phyloP scores from a whole-genome alignment of 2,888 invertebrate species.

The Brachyopa scutellaris region DNA sequence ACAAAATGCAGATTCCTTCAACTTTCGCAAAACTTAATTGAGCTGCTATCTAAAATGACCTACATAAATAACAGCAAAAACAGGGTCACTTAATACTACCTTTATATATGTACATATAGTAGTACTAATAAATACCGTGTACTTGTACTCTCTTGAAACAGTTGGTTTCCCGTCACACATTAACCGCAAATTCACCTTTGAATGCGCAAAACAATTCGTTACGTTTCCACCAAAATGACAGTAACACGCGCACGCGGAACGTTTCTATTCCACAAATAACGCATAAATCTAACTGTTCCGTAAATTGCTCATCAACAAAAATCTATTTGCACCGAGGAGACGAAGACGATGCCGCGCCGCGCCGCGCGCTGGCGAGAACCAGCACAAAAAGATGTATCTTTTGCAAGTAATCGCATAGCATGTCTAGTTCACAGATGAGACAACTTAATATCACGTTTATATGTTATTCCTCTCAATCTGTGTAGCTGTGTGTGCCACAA shows the following conservation, averaged over 20 bases:
- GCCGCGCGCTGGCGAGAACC: too few relatives aligned
- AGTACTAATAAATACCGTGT: too few relatives aligned
- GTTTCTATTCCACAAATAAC: constrained; percentile 49
- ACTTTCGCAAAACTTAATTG: too few relatives aligned
- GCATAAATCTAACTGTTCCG: constrained; percentile 54
- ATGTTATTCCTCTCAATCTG: constrained; percentile 3
- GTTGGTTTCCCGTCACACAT: constrained; percentile 29
- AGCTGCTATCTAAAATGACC: too few relatives aligned
- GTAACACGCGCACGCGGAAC: constrained; percentile 40
- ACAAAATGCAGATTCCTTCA: too few relatives aligned
- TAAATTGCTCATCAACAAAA: constrained; percentile 50
- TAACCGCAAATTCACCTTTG: constrained; percentile 30
- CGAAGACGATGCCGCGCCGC: too few relatives aligned
- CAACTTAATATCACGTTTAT: constrained; percentile 47
- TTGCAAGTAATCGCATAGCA: constrained; percentile 23
- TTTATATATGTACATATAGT: too few relatives aligned
- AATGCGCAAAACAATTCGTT: constrained; percentile 35
- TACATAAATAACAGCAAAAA: too few relatives aligned
- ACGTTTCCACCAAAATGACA: constrained; percentile 44
- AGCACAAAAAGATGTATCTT: constrained; percentile 1
- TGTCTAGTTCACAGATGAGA: constrained; percentile 48
- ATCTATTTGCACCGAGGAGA: constrained; percentile 21
- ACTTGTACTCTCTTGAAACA: constrained; percentile 8
- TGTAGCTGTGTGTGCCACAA: background rate
- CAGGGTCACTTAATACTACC: too few relatives aligned